Base-by-base conservation (phyloP, 2,797 vertebrate genomes). In the Notoglanidium macrostoma region DNA sequence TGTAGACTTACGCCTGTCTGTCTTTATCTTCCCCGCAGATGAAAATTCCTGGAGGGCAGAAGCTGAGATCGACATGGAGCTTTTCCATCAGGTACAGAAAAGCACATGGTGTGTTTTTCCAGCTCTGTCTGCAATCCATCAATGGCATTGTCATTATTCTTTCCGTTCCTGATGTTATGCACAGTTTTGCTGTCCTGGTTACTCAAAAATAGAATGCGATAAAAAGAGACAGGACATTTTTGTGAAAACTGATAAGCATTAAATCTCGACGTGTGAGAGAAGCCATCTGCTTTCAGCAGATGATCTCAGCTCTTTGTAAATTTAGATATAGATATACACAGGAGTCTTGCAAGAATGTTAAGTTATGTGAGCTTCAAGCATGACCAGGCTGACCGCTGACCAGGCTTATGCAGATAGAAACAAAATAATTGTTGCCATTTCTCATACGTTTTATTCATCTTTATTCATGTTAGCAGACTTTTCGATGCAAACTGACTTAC, bases 1-100 rank as follows among this genome's bases (percentile, higher is more conserved):
- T 51, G n/a, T 57, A 54, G 63, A 82, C 54, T 89, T 83, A 86
- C 72, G 10, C 73, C n/a, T 40, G 67, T 40, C 0, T 44, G 67
- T 40, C 0, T 44, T 21, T 57, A 21, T 85, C 15, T 87, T 80
- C 57, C 23, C 26, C 65, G 57, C 94, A 99, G 98, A 99, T 96
- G 98, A 99, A 89, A 97, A 94, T 84, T 98, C 97, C 2, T 99
- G 98, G 98, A 99, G 97, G 88, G 96, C 97, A 87, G 98, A 99
- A 95, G 98, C 98, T 92, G 98, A 99, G 95, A 99, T 99, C 59
- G 98, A 99, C 95, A 99, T 98, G 97, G 98, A 99, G 93, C 95
- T 99, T 89, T 99, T 99, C 95, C 98, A 99, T 94, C 98, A 99
- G 98, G 98, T 99, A 97, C 81, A 46, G 87, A 89, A 83, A 68